These are phyloP conservation scores for Cryptocheilus praepositus DNA, from an alignment of 2,888 invertebrate species.

Conservation along the genomic window DNA sequence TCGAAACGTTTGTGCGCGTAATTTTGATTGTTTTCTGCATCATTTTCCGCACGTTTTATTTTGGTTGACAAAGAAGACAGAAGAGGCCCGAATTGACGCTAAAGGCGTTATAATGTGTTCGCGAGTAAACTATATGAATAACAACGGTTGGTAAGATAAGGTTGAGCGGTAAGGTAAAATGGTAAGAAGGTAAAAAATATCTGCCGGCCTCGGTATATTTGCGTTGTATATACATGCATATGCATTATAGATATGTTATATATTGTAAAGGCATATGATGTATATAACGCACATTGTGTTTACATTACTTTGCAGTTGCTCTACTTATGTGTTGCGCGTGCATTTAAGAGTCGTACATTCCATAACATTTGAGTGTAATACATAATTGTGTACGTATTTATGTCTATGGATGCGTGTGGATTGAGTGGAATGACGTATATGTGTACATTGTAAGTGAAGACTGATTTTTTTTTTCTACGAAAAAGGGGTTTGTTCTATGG, in stretches of 20 bases:
- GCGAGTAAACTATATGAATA: too few relatives aligned
- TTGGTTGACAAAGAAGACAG: not conserved
- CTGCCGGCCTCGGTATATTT: not conserved
- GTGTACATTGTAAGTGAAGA: slow-evolving; percentile 15
- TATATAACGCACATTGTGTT: not conserved
- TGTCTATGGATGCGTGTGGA: not conserved
- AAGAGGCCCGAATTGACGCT: not conserved
- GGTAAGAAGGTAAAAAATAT: slow-evolving; percentile 20
- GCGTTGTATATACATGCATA: slow-evolving; percentile 1
- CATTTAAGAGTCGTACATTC: too few relatives aligned
- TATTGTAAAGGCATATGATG: not conserved
- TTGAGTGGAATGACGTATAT: too few relatives aligned
- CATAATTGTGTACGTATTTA: too few relatives aligned
- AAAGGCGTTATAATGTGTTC: too few relatives aligned
- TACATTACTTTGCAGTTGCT: slow-evolving; percentile 9
- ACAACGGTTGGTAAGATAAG: slow-evolving; percentile 12
- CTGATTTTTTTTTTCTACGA: not conserved
- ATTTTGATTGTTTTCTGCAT: not conserved
- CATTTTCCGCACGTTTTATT: not conserved
- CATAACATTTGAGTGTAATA: not conserved
- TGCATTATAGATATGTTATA: not conserved
- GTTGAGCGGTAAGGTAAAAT: slow-evolving; percentile 2
- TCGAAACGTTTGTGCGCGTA: not conserved
- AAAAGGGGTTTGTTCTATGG: slow-evolving; percentile 24
- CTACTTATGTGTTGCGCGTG: too few relatives aligned